A percentile compares a stretch with the other conserved stretches of the same genome.
Conservation (phyloP, 1,140 invertebrate species). For the Lutraria rhynchaena region DNA sequence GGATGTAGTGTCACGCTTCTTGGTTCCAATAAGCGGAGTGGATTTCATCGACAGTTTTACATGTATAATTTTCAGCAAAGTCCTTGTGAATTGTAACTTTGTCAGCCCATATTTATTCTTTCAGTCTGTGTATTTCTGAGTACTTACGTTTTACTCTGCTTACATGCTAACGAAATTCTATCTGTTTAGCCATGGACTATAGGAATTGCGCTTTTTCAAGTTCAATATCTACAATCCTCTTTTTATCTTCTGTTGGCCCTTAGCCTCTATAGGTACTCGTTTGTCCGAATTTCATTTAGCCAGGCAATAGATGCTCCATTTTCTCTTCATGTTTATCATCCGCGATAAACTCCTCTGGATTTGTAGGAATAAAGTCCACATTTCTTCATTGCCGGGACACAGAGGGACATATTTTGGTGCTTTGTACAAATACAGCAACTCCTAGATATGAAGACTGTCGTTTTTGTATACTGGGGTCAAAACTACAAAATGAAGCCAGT, state of each 20-base stretch:
- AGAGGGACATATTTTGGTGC: too few species aligned
- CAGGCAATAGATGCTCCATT: neutral
- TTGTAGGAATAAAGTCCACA: too few species aligned
- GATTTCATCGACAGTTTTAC: too few species aligned
- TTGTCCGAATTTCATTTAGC: neutral
- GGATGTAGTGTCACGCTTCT: conserved; percentile 52
- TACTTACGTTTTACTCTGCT: conserved; percentile 34
- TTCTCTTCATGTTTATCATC: conserved; percentile 1
- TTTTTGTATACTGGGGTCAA: neutral
- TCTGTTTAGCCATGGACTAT: neutral
- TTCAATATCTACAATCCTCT: neutral
- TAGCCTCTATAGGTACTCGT: neutral
- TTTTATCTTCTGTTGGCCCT: conserved; percentile 3
- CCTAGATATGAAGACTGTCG: conserved; percentile 10
- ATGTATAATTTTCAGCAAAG: conserved; percentile 61
- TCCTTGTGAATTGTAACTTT: conserved; percentile 56
- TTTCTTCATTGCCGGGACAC: too few species aligned
- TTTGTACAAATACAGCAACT: neutral
- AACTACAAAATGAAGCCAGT: neutral
- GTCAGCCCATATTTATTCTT: conserved; percentile 31
- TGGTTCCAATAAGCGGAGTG: too few species aligned
- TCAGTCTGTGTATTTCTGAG: neutral
- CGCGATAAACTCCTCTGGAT: too few species aligned
- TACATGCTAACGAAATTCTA: conserved; percentile 1
- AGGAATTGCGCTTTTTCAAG: neutral